Evolutionary conservation across 2,797 vertebrate species (phyloP).

Genomic region (Staurois parvus): DNA sequence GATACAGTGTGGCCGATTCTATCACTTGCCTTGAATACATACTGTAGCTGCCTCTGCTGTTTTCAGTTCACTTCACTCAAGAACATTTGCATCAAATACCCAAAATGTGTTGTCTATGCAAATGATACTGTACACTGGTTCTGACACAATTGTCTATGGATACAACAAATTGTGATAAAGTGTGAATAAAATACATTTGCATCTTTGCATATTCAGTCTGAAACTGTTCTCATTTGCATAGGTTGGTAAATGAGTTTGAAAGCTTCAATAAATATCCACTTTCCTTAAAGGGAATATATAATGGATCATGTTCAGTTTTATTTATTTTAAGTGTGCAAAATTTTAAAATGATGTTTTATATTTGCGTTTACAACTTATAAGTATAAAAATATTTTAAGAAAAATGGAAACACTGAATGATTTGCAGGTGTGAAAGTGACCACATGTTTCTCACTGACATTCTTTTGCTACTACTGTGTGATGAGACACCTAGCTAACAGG

Average conservation of each 20-base stretch:
- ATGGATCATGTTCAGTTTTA: no score
- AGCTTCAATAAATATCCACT: conserved; percentile 29
- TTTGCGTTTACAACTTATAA: no score
- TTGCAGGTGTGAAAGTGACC: no score
- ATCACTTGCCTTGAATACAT: neutral
- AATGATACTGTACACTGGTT: conserved; percentile 43
- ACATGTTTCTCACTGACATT: no score
- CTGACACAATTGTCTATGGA: conserved; percentile 47
- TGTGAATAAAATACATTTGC: conserved; percentile 43
- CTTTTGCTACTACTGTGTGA: no score
- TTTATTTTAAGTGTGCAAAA: no score
- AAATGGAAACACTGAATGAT: no score
- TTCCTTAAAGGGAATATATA: neutral
- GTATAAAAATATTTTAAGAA: no score
- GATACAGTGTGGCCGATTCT: no score
- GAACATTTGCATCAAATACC: conserved; percentile 38
- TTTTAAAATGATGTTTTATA: no score
- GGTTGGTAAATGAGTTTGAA: conserved; percentile 54
- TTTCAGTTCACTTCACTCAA: neutral
- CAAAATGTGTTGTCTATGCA: conserved; percentile 34
- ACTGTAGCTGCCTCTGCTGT: conserved; percentile 23
- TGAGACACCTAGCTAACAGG: no score
- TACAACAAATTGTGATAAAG: conserved; percentile 50
- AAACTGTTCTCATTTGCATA: conserved; percentile 17
- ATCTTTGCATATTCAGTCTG: conserved; percentile 32